Evolutionary conservation across 1,140 invertebrate species (phyloP).

Genomic region (Saccostrea cuccullata): DNA sequence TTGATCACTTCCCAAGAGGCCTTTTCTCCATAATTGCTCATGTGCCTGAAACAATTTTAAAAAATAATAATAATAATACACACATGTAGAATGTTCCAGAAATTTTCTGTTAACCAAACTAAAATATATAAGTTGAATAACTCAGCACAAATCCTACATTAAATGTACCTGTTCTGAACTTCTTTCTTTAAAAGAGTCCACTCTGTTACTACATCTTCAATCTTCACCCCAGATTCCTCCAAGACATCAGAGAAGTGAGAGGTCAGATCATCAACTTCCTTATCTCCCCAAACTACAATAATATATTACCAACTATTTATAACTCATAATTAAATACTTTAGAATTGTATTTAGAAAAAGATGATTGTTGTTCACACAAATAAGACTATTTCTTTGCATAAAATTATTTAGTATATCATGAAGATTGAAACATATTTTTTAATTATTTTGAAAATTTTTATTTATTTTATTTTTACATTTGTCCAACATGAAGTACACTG

Average conservation of each 20-base stretch:
- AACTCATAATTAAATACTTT: background rate
- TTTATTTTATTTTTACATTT: too few relatives aligned
- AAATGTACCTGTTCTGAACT: conserved; percentile 24
- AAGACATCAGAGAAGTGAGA: background rate
- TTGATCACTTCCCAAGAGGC: conserved; percentile 21
- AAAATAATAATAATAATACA: background rate
- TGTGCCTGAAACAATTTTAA: conserved; percentile 11
- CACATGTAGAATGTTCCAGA: background rate
- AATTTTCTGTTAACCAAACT: background rate
- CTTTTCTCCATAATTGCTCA: background rate
- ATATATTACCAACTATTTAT: too few relatives aligned
- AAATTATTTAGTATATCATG: background rate
- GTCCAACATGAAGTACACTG: too few relatives aligned
- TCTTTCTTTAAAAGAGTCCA: conserved; percentile 26
- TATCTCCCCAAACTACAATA: conserved; percentile 17
- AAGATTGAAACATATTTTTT: background rate
- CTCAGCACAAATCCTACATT: too few relatives aligned
- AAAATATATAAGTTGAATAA: background rate
- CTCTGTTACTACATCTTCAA: conserved; percentile 18
- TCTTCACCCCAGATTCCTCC: background rate
- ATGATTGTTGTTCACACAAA: background rate
- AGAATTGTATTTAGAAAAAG: background rate
- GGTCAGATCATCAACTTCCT: background rate
- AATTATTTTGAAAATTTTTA: background rate
- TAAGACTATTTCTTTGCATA: background rate